A percentile compares a stretch with the other conserved stretches of the same genome.
These are phyloP conservation scores for Thamnophis elegans DNA, from an alignment of 2,797 vertebrate genomes.

Conservation along the genomic window DNA sequence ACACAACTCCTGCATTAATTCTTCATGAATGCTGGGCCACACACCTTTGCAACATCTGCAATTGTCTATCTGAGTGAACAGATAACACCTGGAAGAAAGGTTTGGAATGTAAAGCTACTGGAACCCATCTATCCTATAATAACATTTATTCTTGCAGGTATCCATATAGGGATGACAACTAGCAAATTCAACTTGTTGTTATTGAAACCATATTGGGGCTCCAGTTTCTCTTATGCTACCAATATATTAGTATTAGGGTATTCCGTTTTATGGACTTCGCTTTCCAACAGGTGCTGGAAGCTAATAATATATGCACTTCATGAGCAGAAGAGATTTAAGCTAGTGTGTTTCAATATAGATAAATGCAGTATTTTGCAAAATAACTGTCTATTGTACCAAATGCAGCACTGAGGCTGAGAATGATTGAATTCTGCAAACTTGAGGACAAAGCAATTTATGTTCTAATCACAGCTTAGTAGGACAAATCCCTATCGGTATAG, in stretches of 20 bases:
- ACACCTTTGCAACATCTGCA: slow-evolving; percentile 26
- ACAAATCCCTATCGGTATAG: not conserved
- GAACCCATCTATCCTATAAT: not conserved
- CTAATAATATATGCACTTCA: not conserved
- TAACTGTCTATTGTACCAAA: not conserved
- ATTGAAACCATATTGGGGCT: not conserved
- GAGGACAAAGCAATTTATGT: not conserved
- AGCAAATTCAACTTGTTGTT: slow-evolving; percentile 38
- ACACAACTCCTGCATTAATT: slow-evolving; percentile 44
- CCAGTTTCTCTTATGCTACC: slow-evolving; percentile 39
- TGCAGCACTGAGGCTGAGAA: not conserved
- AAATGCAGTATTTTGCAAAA: not conserved
- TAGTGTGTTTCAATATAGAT: not conserved
- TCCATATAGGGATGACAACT: slow-evolving; percentile 59
- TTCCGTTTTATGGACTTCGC: slow-evolving; percentile 46
- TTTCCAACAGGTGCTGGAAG: slow-evolving; percentile 24
- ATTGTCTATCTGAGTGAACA: slow-evolving; percentile 55
- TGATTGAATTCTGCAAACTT: not conserved
- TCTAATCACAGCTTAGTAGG: not conserved
- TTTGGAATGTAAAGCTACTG: not conserved
- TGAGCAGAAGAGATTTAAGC: not conserved
- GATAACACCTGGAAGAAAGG: slow-evolving; percentile 34
- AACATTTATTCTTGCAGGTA: slow-evolving; percentile 45
- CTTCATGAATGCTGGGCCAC: slow-evolving; percentile 61
- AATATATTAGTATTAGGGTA: slow-evolving; percentile 47